phyloP scores from a whole-genome alignment of 2,113 vertebrate species.

The Boleophthalmus pectinirostris region DNA sequence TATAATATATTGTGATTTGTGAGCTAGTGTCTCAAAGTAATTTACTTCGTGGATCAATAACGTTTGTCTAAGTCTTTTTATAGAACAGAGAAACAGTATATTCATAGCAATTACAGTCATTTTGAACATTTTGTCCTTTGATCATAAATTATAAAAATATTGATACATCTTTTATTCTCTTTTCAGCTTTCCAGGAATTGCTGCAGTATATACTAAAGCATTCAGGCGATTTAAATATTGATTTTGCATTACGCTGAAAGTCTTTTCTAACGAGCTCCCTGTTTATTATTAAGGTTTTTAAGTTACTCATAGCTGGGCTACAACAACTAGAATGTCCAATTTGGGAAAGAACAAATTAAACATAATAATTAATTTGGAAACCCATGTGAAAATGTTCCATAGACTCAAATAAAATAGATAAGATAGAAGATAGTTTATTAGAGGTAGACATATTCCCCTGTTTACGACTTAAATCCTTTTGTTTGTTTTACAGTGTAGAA shows the following conservation, averaged over 20 bases:
- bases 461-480: neutral
- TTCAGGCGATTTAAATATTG: neutral
- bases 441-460: neutral
- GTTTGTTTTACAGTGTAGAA: slow-evolving; percentile 1
- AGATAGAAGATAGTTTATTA: no score
- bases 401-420: neutral
- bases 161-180: neutral
- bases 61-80: neutral
- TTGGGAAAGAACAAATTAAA: neutral
- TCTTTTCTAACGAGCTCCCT: no score
- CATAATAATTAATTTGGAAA: neutral
- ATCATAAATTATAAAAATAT: neutral
- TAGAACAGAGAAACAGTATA: neutral
- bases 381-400: neutral
- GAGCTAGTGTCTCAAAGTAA: no score
- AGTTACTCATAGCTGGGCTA: no score
- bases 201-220: neutral
- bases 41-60: no score
- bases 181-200: neutral
- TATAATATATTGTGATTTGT: no score
- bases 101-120: no score
- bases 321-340: neutral
- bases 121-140: neutral
- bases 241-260: neutral
- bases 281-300: no score